Evolutionary conservation across 2,888 invertebrate species (phyloP), one percentile per base, ranked within the genome.

Genomic region (Synanthedon formicaeformis): DNA sequence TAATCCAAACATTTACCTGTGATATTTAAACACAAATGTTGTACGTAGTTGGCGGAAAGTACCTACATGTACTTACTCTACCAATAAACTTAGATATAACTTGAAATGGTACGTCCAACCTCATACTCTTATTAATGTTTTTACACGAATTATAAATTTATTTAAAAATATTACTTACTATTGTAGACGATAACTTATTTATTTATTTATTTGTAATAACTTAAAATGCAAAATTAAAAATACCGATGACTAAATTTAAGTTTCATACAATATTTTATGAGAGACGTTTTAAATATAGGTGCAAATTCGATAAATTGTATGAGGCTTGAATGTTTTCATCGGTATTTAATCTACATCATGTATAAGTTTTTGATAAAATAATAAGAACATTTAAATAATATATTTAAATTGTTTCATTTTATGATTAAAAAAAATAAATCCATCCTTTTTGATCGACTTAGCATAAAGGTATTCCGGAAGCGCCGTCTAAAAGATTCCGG

Each of bases 281-380:
- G 83, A 82, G 83, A 83, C 83, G 79, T 77, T 67, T 71, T 71
- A 71, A 81, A 84, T 84, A 84, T 84, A 84, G 83, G 83, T 84
- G 83, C 83, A 81, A 69, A 69, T 71, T 75, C 80, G 81, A 83
- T 62, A 78, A 77, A 78, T 78, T 75, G 75, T 71, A 67, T 77
- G 73, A 75, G 72, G 69, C 71, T 74, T 71, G 67, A 78, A 75
- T 66, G 60, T 59, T 57, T 23, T 62, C 57, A 60, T 65, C 62
- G 55, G 63, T 55, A 58, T 60, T 60, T 62, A 61, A 62, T 61
- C 58, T 63, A 58, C 12, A 52, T 34, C 34, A 34, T 34, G 34
- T 34, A 54, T 56, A 62, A 54, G 52, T 61, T 60, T 34, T 57
- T 57, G 67, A 63, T 65, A 69, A 54, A 51, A 56, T 56, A 56